Base-by-base conservation (phyloP, 2,888 invertebrate species). In the Patella caerulea region DNA sequence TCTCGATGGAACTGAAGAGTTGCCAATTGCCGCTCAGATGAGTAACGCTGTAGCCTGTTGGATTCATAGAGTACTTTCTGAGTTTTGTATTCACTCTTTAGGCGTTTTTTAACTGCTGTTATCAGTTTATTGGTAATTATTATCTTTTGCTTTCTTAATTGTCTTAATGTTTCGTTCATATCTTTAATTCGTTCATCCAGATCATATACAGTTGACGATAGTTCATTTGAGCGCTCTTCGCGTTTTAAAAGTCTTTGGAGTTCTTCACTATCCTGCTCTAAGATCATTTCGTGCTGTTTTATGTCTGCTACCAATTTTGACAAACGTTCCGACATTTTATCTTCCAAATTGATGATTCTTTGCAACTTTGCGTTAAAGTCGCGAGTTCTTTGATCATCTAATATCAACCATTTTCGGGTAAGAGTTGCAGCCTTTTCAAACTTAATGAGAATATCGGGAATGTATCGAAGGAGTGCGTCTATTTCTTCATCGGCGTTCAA, bases 361-460 rank as follows among this genome's bases (percentile, higher is more conserved):
- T 84, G 81, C 17, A 88, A 78, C 53, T 84, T 86, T 59, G 79
- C 83, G 77, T 83, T 86, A 17, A 87, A 73, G 72, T 87, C 86
- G 79, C 87, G 86, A 1, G 86, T 87, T 74, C 87, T 84, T 73
- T 84, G 79, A 72, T 87, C 87, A 56, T 88, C 86, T n/a, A 84
- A 78, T 59, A 86, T 83, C 34, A 88, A 75, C 88, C 88, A 88
- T n/a, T 82, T 77, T 45, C 83, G 78, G 1, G 86, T 85, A 15
- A 89, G 79, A 86, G 86, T 85, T 0, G 86, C 86, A 0, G 86
- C 85, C 65, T 87, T 88, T 73, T 86, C 84, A 56, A 87, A 86
- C 74, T 88, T 89, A 15, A 87, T 80, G 53, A 88, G 79, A 24
- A 89, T 83, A 77, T 89, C 89, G 3, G 88, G 86, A 12, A 88